phyloP scores from a whole-genome alignment of 2,888 invertebrate genomes.

The Meandrusa payeni region DNA sequence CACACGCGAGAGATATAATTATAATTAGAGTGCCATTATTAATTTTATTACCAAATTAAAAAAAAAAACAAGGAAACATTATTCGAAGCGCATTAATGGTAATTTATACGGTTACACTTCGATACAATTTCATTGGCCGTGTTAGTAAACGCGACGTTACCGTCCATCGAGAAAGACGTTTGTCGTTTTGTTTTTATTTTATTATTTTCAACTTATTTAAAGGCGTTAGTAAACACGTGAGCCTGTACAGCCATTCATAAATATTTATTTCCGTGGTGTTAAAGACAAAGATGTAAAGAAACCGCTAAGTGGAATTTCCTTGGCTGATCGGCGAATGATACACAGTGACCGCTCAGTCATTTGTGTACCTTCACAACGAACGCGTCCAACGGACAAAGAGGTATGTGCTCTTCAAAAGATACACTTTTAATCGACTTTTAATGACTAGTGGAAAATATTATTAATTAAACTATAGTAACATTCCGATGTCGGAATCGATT shows the following conservation, averaged over 20 bases:
- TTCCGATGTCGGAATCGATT: conserved; percentile 15
- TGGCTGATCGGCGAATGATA: conserved; percentile 33
- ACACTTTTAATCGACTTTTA: conserved; percentile 49
- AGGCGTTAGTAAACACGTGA: conserved; percentile 1
- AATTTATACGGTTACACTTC: conserved; percentile 44
- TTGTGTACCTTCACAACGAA: conserved; percentile 45
- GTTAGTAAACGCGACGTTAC: conserved; percentile 31
- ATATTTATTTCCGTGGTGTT: conserved; percentile 29
- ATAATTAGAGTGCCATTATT: neutral
- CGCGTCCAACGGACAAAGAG: conserved; percentile 43
- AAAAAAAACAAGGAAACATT: conserved; percentile 13
- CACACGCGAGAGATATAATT: too few relatives aligned
- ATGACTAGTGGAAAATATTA: conserved; percentile 34
- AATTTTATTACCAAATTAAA: neutral
- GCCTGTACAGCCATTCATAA: conserved; percentile 9
- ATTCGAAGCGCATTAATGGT: conserved; percentile 37
- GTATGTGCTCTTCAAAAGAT: conserved; percentile 41
- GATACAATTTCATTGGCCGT: conserved; percentile 39
- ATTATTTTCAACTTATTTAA: conserved; percentile 5
- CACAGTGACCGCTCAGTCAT: conserved; percentile 42
- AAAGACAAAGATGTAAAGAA: conserved; percentile 43
- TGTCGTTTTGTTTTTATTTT: conserved; percentile 8
- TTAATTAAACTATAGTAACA: conserved; percentile 22
- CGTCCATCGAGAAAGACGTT: conserved; percentile 29
- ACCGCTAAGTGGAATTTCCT: conserved; percentile 47